Evolutionary conservation across 2,888 invertebrate genomes (phyloP).

Genomic region (Habroteleia sp.): DNA sequence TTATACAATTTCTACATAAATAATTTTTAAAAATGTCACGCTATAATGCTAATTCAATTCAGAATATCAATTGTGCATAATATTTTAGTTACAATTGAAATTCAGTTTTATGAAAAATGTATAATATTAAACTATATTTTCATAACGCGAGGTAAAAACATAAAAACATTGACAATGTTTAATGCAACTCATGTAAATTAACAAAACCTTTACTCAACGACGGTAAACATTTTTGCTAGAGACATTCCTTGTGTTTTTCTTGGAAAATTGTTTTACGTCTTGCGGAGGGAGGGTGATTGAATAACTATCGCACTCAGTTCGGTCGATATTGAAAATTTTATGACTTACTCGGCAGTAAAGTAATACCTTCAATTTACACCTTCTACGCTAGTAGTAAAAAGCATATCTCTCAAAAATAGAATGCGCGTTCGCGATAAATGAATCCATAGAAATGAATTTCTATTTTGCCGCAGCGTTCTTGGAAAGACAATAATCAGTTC

Average conservation of each 20-base stretch:
- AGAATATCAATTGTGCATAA: too few relatives aligned
- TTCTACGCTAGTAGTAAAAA: conserved; percentile 46
- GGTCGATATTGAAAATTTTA: conserved; percentile 58
- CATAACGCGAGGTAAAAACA: too few relatives aligned
- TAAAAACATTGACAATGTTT: too few relatives aligned
- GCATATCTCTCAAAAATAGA: conserved; percentile 36
- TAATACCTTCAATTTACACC: conserved; percentile 52
- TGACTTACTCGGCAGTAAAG: conserved; percentile 52
- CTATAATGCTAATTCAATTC: too few relatives aligned
- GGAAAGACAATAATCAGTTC: conserved; percentile 39
- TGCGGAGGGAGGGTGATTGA: conserved; percentile 30
- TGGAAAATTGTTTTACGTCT: conserved; percentile 31
- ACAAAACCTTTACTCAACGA: conserved; percentile 3
- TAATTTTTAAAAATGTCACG: too few relatives aligned
- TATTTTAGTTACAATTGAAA: too few relatives aligned
- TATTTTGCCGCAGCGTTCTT: conserved; percentile 27
- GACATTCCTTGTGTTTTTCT: conserved; percentile 28
- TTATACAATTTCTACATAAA: too few relatives aligned
- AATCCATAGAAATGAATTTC: conserved; percentile 44
- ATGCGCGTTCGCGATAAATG: conserved; percentile 32
- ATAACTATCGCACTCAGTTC: conserved; percentile 22
- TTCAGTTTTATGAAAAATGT: too few relatives aligned
- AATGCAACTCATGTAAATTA: conserved; percentile 18
- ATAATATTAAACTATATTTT: too few relatives aligned
- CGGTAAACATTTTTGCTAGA: conserved; percentile 4